These are phyloP conservation scores for Trisateles emortualis DNA, from an alignment of 2,888 invertebrate species.

Conservation along the genomic window DNA sequence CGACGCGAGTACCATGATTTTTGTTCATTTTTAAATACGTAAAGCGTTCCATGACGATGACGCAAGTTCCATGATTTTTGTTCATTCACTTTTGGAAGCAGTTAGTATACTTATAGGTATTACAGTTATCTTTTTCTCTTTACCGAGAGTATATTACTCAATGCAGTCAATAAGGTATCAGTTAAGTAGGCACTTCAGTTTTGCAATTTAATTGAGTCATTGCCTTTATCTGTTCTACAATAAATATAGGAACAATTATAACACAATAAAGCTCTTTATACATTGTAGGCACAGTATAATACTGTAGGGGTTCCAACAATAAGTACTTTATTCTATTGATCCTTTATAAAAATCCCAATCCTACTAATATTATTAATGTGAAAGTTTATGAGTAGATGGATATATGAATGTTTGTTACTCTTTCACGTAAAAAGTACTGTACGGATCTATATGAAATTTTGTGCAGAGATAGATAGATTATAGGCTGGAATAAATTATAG, in stretches of 20 bases:
- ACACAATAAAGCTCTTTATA: neutral
- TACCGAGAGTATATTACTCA: neutral
- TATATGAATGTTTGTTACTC: too few species aligned
- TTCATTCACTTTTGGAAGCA: too few species aligned
- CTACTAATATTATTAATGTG: neutral
- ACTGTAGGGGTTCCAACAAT: neutral
- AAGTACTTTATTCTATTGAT: neutral
- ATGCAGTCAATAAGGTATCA: conserved; percentile 1
- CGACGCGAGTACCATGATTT: too few species aligned
- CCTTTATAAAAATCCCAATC: neutral
- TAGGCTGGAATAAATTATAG: too few species aligned
- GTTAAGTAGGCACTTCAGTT: conserved; percentile 1
- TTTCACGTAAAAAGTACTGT: too few species aligned
- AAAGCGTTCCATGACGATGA: too few species aligned
- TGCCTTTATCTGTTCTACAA: conserved; percentile 4
- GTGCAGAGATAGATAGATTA: too few species aligned
- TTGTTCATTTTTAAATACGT: too few species aligned
- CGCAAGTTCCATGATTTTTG: too few species aligned
- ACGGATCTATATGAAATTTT: too few species aligned
- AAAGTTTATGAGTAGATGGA: too few species aligned
- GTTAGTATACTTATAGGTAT: too few species aligned
- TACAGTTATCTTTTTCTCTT: neutral
- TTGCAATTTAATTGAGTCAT: conserved; percentile 22
- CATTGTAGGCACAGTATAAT: neutral
- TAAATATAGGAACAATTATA: conserved; percentile 6